Evolutionary conservation across 2,797 vertebrate species (phyloP).

Genomic region (Coccyzus lansbergi): DNA sequence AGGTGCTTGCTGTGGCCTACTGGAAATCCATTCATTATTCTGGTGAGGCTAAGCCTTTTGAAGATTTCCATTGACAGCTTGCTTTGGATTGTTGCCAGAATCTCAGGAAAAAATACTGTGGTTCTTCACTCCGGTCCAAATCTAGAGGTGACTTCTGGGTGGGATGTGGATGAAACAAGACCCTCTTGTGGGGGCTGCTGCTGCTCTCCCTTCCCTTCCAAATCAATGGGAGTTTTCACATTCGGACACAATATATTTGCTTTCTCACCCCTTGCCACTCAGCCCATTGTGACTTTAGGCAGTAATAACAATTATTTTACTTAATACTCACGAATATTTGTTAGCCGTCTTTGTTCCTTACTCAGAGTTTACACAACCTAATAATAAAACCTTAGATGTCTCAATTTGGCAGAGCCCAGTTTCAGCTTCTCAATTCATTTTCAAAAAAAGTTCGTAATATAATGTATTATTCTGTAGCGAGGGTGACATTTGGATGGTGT

Average conservation of each 20-base stretch:
- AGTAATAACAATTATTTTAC: neutral
- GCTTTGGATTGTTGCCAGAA: neutral
- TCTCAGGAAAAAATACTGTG: neutral
- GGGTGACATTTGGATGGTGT: conserved; percentile 23
- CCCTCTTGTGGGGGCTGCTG: neutral
- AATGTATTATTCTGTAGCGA: conserved; percentile 14
- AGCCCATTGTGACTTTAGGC: neutral
- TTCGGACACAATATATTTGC: neutral
- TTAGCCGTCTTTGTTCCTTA: neutral
- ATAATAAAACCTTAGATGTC: neutral
- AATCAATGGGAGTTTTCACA: neutral
- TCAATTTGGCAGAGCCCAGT: neutral
- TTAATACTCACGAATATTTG: neutral
- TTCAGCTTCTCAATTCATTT: neutral
- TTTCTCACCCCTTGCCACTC: neutral
- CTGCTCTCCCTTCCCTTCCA: neutral
- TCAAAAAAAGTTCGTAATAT: neutral
- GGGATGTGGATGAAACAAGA: neutral
- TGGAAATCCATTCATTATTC: conserved; percentile 1
- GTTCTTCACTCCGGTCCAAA: neutral
- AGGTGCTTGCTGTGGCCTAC: neutral
- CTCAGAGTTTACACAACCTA: neutral
- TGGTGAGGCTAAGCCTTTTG: neutral
- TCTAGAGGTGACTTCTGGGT: neutral
- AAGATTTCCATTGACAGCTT: neutral